Conservation (phyloP, 2,113 vertebrate species). For the Vulpes ferrilata region DNA sequence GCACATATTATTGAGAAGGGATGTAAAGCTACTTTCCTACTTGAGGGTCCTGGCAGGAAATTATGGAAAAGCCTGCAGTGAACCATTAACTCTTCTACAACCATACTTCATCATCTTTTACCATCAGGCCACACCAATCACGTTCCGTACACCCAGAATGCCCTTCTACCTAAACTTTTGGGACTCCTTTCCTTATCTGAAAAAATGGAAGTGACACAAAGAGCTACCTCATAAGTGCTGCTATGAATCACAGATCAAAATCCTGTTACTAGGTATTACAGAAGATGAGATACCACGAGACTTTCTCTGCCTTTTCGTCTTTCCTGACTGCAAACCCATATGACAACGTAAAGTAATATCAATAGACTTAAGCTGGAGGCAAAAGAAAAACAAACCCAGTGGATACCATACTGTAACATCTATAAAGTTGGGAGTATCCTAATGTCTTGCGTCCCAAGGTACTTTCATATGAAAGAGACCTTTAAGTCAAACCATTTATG, state of each 20-base stretch:
- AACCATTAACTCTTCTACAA: neutral
- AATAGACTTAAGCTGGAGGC: neutral
- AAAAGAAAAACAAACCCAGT: constrained; percentile 11
- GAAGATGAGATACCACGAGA: neutral
- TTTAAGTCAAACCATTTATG: neutral
- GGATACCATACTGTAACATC: neutral
- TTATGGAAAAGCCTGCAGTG: neutral
- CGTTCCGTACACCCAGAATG: neutral
- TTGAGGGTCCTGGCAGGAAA: neutral
- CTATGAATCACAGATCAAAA: neutral
- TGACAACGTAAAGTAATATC: neutral
- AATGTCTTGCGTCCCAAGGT: neutral
- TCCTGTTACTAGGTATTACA: neutral
- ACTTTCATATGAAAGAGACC: neutral
- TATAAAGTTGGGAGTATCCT: neutral
- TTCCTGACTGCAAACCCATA: neutral
- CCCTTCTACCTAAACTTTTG: neutral
- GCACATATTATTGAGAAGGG: neutral
- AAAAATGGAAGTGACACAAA: constrained; percentile 38
- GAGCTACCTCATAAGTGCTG: neutral
- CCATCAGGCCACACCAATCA: neutral
- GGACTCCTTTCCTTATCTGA: neutral
- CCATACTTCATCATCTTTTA: neutral
- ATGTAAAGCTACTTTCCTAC: constrained; percentile 16
- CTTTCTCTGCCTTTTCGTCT: neutral